These are phyloP conservation scores for Nemotelus nigrinus DNA, from an alignment of 2,888 invertebrate genomes.

Conservation along the genomic window DNA sequence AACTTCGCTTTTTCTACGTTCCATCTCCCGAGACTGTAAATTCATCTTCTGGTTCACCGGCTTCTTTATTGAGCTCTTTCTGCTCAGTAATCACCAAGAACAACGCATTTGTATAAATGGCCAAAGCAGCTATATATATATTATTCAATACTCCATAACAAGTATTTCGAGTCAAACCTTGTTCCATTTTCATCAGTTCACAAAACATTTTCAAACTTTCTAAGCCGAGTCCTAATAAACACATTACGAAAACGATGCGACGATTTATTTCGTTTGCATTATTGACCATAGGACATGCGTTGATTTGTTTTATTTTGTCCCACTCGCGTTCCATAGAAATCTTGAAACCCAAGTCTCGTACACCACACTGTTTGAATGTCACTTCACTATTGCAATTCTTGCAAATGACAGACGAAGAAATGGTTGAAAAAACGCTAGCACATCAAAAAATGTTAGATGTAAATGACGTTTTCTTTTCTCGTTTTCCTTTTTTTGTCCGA, in stretches of 20 bases:
- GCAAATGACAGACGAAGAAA: conserved; percentile 13
- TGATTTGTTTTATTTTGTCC: not conserved
- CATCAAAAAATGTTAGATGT: not conserved
- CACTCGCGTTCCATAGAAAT: not conserved
- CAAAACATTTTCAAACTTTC: too few species aligned
- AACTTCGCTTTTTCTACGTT: not conserved
- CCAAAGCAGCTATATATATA: not conserved
- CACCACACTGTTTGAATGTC: conserved; percentile 3
- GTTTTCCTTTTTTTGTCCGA: not conserved
- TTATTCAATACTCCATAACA: too few species aligned
- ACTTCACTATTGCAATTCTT: conserved; percentile 5
- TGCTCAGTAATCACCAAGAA: not conserved
- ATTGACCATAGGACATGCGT: too few species aligned
- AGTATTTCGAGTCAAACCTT: too few species aligned
- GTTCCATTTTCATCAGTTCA: too few species aligned
- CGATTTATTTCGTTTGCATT: too few species aligned
- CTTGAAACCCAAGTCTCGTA: conserved; percentile 9
- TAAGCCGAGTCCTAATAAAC: too few species aligned
- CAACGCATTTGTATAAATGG: not conserved
- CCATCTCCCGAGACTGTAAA: not conserved
- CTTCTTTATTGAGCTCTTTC: not conserved
- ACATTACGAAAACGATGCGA: too few species aligned
- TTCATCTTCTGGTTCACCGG: not conserved
- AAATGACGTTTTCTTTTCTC: not conserved
- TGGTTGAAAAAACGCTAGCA: not conserved